Evolutionary conservation across 2,113 vertebrate genomes (phyloP).

Genomic region (Oceanites oceanicus): DNA sequence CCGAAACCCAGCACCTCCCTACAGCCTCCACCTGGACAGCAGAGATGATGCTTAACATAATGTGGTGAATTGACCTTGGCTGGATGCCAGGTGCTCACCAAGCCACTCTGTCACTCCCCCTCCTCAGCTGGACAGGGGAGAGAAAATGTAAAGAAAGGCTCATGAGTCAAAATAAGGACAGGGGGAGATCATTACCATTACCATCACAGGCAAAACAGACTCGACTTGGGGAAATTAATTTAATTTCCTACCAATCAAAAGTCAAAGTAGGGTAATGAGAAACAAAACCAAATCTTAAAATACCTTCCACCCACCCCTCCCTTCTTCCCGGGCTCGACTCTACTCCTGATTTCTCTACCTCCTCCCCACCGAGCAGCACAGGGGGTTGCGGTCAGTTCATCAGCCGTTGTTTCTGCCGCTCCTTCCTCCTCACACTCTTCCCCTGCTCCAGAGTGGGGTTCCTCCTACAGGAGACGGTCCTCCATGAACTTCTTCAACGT

Average conservation of each 20-base stretch:
- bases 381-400: not conserved
- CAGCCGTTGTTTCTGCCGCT: fast-evolving
- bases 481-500: fast-evolving
- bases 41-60: not conserved
- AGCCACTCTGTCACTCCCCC: not conserved
- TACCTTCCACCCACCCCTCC: not conserved
- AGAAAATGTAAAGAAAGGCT: not conserved
- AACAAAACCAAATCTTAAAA: not conserved
- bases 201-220: not conserved
- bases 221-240: not conserved
- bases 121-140: not conserved
- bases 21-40: not conserved
- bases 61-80: too few relatives aligned
- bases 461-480: not conserved
- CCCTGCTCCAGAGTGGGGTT: fast-evolving
- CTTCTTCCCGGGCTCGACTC: fast-evolving
- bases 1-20: not conserved
- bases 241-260: not conserved
- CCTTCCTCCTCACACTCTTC: not conserved
- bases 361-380: fast-evolving
- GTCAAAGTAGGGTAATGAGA: not conserved
- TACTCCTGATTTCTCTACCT: not conserved
- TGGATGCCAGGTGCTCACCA: not conserved
- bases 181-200: not conserved
- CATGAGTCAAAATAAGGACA: fast-evolving